Base-by-base conservation (phyloP, 2,888 invertebrate species). In the Merodon equestris region DNA sequence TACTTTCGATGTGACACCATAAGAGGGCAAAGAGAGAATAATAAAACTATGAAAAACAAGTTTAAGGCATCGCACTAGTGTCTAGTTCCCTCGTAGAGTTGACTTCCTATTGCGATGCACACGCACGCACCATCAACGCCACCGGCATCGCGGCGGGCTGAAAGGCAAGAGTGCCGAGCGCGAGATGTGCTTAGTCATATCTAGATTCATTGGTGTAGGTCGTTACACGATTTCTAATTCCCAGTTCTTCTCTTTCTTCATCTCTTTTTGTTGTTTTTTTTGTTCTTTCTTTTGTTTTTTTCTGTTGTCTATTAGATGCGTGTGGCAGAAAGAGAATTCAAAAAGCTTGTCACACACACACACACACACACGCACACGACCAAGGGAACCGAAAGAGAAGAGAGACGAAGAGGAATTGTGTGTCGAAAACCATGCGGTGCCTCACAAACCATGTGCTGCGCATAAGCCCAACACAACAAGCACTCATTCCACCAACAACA, bases 131-230 rank as follows among this genome's bases (percentile, higher is more conserved):
- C 27, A 27, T 4, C 27, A 27, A 27, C 7, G 7, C 27, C 27
- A 27, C 27, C 7, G 27, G 3, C 27, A 27, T 7, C 27, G 27
- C 7, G 3, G 27, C 27, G 27, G 27, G 27, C n/a, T n/a, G n/a
- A n/a, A 27, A 27, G 27, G 3, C 2, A 4, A 27, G 27, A 27
- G 27, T 27, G 27, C 27, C 40, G 51, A 36, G 15, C 54, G 42
- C 48, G 36, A 47, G 58, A 51, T 56, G 38, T 58, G 73, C 76
- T 76, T 67, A 75, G 76, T 81, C 81, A 76, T 76, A 76, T 71
- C 63, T 72, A 76, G 66, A 76, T 76, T 71, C 53, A 13, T 81
- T 81, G 81, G 71, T 81, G 81, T 76, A 81, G 81, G 81, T 81
- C 75, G 53, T 76, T 71, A 81, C 81, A 76, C 45, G 61, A 58